phyloP scores from a whole-genome alignment of 30 jellyfish, hydroid and myxozoan species.

The Hydra vulgaris region DNA sequence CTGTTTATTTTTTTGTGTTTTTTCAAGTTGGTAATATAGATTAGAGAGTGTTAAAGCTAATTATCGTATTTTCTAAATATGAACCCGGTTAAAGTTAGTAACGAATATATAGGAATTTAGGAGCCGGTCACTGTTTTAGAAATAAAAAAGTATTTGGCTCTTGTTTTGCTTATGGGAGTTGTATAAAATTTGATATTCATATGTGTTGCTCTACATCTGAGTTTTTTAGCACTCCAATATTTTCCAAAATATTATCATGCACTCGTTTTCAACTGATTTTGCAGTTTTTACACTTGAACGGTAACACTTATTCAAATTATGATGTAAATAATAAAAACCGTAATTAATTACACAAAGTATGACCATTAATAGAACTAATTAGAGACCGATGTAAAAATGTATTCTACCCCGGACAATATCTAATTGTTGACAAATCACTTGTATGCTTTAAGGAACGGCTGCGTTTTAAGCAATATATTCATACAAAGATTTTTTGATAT shows the following conservation, averaged over 20 bases:
- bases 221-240: constrained; percentile 9
- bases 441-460: no score
- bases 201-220: constrained; percentile 20
- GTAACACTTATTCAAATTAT: neutral
- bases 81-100: neutral
- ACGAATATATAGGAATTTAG: constrained; percentile 9
- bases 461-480: no score
- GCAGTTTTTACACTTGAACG: constrained; percentile 6
- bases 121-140: constrained; percentile 15
- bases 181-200: constrained; percentile 3
- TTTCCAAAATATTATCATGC: constrained; percentile 1
- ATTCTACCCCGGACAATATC: no score
- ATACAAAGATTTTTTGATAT: no score
- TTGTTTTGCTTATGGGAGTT: constrained; percentile 13
- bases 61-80: neutral
- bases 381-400: constrained; percentile 8
- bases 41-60: no score
- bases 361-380: neutral
- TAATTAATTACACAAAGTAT: neutral
- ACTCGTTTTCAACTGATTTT: neutral
- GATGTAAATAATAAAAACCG: no score
- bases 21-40: no score
- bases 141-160: constrained; percentile 11
- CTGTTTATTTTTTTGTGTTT: no score
- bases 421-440: no score